A percentile compares a stretch with the other conserved stretches of the same genome.
Conservation (phyloP, 2,113 vertebrate genomes). For the Oenanthe oenanthe region DNA sequence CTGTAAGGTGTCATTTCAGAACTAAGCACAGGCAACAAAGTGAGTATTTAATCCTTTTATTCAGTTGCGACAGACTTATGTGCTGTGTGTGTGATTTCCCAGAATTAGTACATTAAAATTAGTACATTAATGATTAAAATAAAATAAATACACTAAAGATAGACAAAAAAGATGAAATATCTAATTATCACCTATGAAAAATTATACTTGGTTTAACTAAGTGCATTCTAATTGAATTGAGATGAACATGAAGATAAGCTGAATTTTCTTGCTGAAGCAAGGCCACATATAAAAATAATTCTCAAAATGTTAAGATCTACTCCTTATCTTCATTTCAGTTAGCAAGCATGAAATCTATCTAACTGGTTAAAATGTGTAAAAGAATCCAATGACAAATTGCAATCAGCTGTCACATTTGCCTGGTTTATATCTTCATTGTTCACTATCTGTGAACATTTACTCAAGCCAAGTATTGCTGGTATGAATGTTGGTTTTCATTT, state of each 20-base stretch:
- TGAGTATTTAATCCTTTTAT: not conserved
- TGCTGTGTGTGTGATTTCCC: not conserved
- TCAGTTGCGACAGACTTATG: not conserved
- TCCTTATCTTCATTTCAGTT: not conserved
- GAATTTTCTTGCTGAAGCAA: not conserved
- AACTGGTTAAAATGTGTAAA: not conserved
- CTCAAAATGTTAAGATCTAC: not conserved
- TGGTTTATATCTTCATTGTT: conserved; percentile 30
- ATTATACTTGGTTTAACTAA: not conserved
- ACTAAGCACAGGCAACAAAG: not conserved
- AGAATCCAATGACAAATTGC: not conserved
- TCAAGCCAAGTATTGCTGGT: conserved; percentile 8
- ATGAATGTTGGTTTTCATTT: conserved; percentile 35
- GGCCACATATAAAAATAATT: not conserved
- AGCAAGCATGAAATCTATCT: conserved; percentile 1
- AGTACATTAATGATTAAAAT: not conserved
- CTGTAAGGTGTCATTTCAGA: not conserved
- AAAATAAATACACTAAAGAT: not conserved
- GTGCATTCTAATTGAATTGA: not conserved
- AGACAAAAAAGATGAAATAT: not conserved
- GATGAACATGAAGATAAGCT: not conserved
- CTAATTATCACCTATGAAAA: not conserved
- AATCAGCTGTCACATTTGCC: conserved; percentile 36
- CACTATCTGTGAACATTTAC: conserved; percentile 26
- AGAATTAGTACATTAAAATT: not conserved